Evolutionary conservation across 1,140 invertebrate species (phyloP), one percentile per base, ranked within the genome.

Genomic region (Macrotrachela quadricornifera): DNA sequence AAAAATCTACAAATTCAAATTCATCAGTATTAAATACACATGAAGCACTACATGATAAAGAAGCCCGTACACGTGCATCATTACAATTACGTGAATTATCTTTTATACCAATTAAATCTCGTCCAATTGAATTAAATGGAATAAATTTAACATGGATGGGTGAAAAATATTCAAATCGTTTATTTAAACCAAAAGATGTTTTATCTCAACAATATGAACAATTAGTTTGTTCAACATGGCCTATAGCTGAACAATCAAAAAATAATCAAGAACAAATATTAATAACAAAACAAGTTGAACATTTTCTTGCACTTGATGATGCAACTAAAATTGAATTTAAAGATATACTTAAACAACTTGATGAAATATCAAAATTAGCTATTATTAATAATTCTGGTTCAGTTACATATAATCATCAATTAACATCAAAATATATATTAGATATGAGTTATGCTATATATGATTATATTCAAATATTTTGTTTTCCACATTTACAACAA

Each of bases 381-480:
- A 10, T 47, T n/a, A 4, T 53, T 12, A 53, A 46, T 18, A 30
- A 8, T 30, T 30, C 21, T 30, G 21, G 21, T 4, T 4, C 21
- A 30, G 21, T 30, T 8, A 30, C 21, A 30, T 30, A 30, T 30
- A 30, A 30, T 30, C 21, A 30, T 30, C 21, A 30, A 30, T 4
- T 8, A 30, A 30, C 21, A 30, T 30, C 21, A 2, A 30, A 30
- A 30, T 30, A 30, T 30, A 30, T 53, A 16, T 40, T 41, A 14
- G 51, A 53, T 30, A 53, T 53, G 51, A 41, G 42, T n/a, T 53
- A 41, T 30, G 44, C 46, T 42, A 30, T 53, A 1, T 53, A 53
- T 40, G 45, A 53, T 21, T 48, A 41, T 36, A 53, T 53, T 18
- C 51, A 53, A 17, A 17, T 36, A 9, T 44, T 46, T 18, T 53